Percentiles rank a stretch among this genome's conserved stretches.
These are phyloP conservation scores for Carpatolechia fugitivella DNA, from an alignment of 2,888 invertebrate species.

Conservation along the genomic window DNA sequence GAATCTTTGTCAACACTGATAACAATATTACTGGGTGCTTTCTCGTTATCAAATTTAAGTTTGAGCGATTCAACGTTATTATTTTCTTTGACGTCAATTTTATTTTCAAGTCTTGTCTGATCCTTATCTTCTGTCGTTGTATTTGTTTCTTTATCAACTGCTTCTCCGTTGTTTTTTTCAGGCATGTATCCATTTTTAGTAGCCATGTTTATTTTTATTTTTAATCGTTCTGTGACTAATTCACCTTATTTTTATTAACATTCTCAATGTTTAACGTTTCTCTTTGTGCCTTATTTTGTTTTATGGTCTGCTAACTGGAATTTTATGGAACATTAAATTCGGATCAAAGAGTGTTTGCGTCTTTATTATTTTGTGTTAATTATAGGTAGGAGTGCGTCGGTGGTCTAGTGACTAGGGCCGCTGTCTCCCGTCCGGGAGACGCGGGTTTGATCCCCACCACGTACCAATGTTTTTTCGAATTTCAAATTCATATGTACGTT, in stretches of 20 bases:
- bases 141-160: too few relatives aligned
- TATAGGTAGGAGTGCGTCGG: too few relatives aligned
- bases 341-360: not conserved
- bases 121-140: not conserved
- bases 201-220: not conserved
- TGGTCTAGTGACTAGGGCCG: too few relatives aligned
- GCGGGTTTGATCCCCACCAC: too few relatives aligned
- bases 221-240: not conserved
- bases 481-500: too few relatives aligned
- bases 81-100: not conserved
- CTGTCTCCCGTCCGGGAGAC: too few relatives aligned
- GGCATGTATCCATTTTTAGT: constrained; percentile 7
- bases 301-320: not conserved
- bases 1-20: constrained; percentile 23
- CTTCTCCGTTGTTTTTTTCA: not conserved
- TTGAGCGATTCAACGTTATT: not conserved
- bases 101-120: not conserved
- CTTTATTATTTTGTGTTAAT: not conserved
- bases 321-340: not conserved
- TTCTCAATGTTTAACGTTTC: not conserved
- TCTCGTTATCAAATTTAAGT: constrained; percentile 19
- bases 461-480: too few relatives aligned
- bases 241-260: not conserved
- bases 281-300: not conserved
- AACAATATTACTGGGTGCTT: constrained; percentile 20